Conservation (phyloP, 2,797 vertebrate genomes). For the Sebastolobus alascanus region DNA sequence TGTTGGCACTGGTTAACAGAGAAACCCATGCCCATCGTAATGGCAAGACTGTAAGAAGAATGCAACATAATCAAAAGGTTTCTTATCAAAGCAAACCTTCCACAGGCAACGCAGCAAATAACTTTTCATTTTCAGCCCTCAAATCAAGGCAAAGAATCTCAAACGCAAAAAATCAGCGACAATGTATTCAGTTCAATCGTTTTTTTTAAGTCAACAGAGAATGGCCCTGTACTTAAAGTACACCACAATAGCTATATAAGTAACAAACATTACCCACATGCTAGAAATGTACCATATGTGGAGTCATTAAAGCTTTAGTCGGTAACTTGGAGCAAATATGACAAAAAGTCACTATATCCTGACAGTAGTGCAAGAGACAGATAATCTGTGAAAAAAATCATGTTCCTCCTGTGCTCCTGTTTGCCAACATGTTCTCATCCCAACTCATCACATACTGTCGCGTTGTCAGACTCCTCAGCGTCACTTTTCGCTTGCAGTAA, state of each 20-base stretch:
- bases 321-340: too few relatives aligned
- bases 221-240: neutral
- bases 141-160: slow-evolving; percentile 17
- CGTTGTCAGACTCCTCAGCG: accelerated
- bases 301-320: slow-evolving; percentile 11
- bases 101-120: neutral
- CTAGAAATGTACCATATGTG: slow-evolving; percentile 34
- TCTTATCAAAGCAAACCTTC: slow-evolving; percentile 6
- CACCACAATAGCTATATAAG: slow-evolving; percentile 5
- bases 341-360: too few relatives aligned
- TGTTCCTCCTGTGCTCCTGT: too few relatives aligned
- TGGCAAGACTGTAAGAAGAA: neutral
- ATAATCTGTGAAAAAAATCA: too few relatives aligned
- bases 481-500: too few relatives aligned
- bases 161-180: neutral
- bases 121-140: neutral
- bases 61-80: neutral
- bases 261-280: slow-evolving; percentile 33
- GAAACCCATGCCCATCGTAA: neutral
- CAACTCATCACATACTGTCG: too few relatives aligned
- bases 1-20: neutral
- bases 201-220: neutral
- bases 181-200: neutral
- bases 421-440: too few relatives aligned
- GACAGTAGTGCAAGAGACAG: too few relatives aligned